Evolutionary conservation across 2,888 invertebrate genomes (phyloP), one percentile per base, ranked within the genome.

Genomic region (Ariolimax columbianus): DNA sequence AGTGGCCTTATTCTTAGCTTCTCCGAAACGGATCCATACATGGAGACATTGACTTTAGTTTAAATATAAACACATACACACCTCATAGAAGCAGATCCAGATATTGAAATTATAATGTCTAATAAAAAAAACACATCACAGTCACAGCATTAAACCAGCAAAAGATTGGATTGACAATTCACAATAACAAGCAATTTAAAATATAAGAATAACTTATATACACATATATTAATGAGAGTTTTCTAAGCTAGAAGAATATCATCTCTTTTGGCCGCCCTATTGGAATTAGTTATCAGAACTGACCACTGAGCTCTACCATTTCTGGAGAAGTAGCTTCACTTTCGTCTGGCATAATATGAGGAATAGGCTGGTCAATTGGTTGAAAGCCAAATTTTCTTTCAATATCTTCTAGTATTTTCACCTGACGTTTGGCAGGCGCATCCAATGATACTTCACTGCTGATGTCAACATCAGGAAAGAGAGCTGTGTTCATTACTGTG

Each of bases 341-440:
- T 1, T 89, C 88, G 40, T 89, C 91, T 47, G 91, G 91, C 47
- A 93, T 93, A 40, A 93, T 93, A 0, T 75, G 51, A 66, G 91
- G 91, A 51, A 93, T 93, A 36, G 93, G 93, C 33, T 75, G 75
- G 17, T 51, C 51, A 75, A 75, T 75, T 36, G 93, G 93, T 82
- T 91, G 92, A 87, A 94, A 94, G 36, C 93, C 93, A 0, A 91
- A 90, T 26, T 75, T 75, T 66, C 93, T 87, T 87, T 93, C 91
- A 19, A 93, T 92, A 85, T 93, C 91, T 84, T 91, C 90, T 59
- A 92, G 89, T 86, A 92, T 92, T 73, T 92, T 91, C 85, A 91
- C 91, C 19, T 77, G 83, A 51, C 84, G 83, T 19, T 87, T 88
- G 47, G 90, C 89, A 47, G 73, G 77, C 26, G 33, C 2, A 40